These are phyloP conservation scores for Falco novaeseelandiae DNA, from an alignment of 2,797 vertebrate species.

Conservation along the genomic window DNA sequence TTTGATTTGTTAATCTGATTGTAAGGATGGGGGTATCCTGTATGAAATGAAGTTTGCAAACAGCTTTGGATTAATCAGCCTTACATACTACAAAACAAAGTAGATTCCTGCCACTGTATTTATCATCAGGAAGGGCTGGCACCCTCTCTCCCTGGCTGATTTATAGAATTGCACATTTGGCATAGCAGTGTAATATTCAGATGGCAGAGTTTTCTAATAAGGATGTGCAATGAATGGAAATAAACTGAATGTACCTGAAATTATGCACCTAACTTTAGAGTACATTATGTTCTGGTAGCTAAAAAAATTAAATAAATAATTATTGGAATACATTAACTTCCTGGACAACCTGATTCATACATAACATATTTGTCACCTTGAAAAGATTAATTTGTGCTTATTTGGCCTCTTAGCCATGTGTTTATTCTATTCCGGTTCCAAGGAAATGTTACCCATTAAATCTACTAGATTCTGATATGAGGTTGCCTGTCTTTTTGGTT, in stretches of 20 bases:
- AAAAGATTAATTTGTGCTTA: neutral
- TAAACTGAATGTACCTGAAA: constrained; percentile 40
- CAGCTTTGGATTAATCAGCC: constrained; percentile 62
- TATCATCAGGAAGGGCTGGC: constrained; percentile 28
- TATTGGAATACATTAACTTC: constrained; percentile 1
- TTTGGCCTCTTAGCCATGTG: neutral
- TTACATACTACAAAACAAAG: constrained; percentile 56
- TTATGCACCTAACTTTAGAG: constrained; percentile 8
- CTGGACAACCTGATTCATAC: neutral
- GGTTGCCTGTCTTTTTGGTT: neutral
- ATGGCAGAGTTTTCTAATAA: constrained; percentile 32
- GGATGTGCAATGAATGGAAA: constrained; percentile 40
- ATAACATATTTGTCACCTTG: neutral
- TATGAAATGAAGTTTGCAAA: constrained; percentile 47
- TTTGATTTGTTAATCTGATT: constrained; percentile 65
- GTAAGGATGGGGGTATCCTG: constrained; percentile 28
- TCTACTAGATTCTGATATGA: constrained; percentile 13
- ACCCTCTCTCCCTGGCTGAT: constrained; percentile 14
- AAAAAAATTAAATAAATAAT: neutral
- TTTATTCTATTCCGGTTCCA: constrained; percentile 1
- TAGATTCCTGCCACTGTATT: constrained; percentile 53
- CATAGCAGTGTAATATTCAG: constrained; percentile 19
- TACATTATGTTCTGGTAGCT: neutral
- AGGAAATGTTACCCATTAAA: neutral
- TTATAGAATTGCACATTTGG: constrained; percentile 56